Evolutionary conservation across 2,113 vertebrate genomes (phyloP).

Genomic region (Barbus barbus): DNA sequence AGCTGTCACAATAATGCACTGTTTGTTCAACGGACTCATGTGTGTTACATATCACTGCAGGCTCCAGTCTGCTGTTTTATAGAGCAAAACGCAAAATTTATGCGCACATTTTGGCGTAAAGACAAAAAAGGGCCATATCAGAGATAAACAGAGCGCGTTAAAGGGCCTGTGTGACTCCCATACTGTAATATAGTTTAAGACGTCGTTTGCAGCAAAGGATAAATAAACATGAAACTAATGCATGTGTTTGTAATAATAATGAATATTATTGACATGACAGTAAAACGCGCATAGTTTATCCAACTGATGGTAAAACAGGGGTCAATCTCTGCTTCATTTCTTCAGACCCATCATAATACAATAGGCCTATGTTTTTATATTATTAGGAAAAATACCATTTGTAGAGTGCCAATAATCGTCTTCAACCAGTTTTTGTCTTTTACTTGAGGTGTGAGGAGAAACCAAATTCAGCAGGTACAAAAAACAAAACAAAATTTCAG

Average conservation of each 20-base stretch:
- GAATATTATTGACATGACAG: not conserved
- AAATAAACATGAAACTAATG: too few species aligned
- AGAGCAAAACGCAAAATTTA: not conserved
- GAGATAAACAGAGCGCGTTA: not conserved
- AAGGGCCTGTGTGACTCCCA: not conserved
- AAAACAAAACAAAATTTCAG: not conserved
- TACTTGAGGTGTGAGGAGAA: not conserved
- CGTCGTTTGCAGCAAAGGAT: not conserved
- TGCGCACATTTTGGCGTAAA: not conserved
- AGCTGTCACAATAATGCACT: conserved; percentile 60
- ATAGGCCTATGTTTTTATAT: not conserved
- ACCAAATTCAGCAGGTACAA: too few species aligned
- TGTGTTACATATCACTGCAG: not conserved
- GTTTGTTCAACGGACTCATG: conserved; percentile 43
- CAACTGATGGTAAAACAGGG: not conserved
- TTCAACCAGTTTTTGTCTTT: not conserved
- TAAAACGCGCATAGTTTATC: not conserved
- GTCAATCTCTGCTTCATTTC: not conserved
- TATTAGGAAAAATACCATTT: not conserved
- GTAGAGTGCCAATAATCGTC: not conserved
- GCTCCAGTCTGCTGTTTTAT: not conserved
- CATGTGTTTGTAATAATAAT: not conserved
- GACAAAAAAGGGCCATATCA: not conserved
- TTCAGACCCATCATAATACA: not conserved
- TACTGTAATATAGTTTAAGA: not conserved